phyloP scores from a whole-genome alignment of 2,797 vertebrate species.

The Phalanger gymnotis region DNA sequence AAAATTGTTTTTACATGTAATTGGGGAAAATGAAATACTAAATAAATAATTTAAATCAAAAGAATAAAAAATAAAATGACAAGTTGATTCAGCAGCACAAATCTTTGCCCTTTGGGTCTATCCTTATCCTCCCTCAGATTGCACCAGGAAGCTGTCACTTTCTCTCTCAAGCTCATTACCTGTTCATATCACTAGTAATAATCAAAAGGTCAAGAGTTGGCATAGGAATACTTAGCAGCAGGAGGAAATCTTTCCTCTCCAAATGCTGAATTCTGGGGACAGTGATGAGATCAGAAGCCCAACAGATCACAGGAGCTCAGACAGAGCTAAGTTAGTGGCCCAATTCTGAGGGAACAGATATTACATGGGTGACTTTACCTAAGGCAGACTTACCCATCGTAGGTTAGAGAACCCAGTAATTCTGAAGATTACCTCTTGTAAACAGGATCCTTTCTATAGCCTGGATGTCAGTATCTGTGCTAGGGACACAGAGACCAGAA shows the following conservation, averaged over 20 bases:
- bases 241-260: background rate
- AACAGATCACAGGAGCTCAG: background rate
- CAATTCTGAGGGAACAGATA: background rate
- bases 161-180: background rate
- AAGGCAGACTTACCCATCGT: background rate
- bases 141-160: background rate
- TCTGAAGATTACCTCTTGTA: background rate
- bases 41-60: background rate
- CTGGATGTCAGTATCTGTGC: background rate
- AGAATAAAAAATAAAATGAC: background rate
- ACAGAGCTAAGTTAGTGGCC: background rate
- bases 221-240: background rate
- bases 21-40: background rate
- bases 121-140: background rate
- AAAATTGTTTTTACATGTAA: background rate
- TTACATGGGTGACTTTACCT: background rate
- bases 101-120: background rate
- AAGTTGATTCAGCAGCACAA: background rate
- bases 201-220: background rate
- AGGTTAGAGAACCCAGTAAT: background rate
- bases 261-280: background rate
- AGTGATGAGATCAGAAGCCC: background rate
- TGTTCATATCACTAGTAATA: background rate
- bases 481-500: background rate
- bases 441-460: background rate